These are phyloP conservation scores for Hybognathus amarus DNA, from an alignment of 2,797 vertebrate species.

Conservation along the genomic window DNA sequence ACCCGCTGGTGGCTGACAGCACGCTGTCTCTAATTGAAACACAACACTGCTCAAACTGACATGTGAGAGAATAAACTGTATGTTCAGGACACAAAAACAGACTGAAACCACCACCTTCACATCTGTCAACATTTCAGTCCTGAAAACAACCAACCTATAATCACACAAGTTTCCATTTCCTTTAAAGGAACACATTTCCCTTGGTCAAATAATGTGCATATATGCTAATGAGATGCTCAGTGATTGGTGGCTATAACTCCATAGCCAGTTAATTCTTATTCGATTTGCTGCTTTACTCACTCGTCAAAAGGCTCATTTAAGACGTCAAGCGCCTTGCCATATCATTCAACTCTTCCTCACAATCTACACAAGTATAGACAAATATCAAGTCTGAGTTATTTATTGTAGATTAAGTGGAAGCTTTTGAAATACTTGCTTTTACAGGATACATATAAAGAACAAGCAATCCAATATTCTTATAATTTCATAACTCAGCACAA, in stretches of 20 bases:
- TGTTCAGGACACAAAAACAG: constrained; percentile 16
- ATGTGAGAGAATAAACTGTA: constrained; percentile 10
- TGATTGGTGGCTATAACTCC: neutral
- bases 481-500: neutral
- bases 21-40: constrained; percentile 7
- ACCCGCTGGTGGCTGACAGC: constrained; percentile 19
- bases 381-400: neutral
- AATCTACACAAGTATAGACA: neutral
- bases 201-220: neutral
- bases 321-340: neutral
- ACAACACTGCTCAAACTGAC: constrained; percentile 22
- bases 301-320: constrained; percentile 9
- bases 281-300: neutral
- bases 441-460: neutral
- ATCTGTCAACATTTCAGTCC: constrained; percentile 18
- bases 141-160: neutral
- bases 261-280: neutral
- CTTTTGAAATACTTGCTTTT: neutral
- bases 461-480: neutral
- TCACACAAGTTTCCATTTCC: neutral
- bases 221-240: neutral
- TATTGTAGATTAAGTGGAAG: neutral
- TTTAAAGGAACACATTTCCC: neutral
- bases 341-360: neutral
- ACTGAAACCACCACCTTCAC: neutral